phyloP scores from a whole-genome alignment of 2,888 invertebrate species.

The Andrena hattorfiana region DNA sequence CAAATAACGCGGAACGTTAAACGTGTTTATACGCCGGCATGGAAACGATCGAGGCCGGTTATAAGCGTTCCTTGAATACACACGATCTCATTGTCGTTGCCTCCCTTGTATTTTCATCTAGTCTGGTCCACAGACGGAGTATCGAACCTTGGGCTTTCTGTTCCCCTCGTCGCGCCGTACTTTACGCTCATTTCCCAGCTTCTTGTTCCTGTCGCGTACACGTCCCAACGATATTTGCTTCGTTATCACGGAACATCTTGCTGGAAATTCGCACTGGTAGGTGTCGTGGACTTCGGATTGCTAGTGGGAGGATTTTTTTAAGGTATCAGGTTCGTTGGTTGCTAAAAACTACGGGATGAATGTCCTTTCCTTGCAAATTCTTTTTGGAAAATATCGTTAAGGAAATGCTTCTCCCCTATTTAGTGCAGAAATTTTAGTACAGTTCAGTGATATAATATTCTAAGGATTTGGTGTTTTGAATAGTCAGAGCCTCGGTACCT shows the following conservation, averaged over 20 bases:
- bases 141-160: not conserved
- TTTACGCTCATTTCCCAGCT: not conserved
- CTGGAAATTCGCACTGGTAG: too few species aligned
- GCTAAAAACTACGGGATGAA: too few species aligned
- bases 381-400: too few species aligned
- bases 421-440: too few species aligned
- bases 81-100: conserved; percentile 3
- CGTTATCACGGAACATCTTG: not conserved
- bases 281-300: too few species aligned
- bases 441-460: too few species aligned
- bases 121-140: not conserved
- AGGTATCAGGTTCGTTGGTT: too few species aligned
- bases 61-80: conserved; percentile 5
- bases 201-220: not conserved
- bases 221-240: not conserved
- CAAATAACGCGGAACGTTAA: conserved; percentile 25
- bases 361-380: too few species aligned
- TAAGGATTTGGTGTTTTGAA: too few species aligned
- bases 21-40: conserved; percentile 8
- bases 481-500: too few species aligned
- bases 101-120: conserved; percentile 5
- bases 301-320: too few species aligned
- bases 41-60: not conserved
- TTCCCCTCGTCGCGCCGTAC: conserved; percentile 4
- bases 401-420: too few species aligned